Evolutionary conservation across 2,888 invertebrate genomes (phyloP).

Genomic region (Gastracanthus pulcherrimus): DNA sequence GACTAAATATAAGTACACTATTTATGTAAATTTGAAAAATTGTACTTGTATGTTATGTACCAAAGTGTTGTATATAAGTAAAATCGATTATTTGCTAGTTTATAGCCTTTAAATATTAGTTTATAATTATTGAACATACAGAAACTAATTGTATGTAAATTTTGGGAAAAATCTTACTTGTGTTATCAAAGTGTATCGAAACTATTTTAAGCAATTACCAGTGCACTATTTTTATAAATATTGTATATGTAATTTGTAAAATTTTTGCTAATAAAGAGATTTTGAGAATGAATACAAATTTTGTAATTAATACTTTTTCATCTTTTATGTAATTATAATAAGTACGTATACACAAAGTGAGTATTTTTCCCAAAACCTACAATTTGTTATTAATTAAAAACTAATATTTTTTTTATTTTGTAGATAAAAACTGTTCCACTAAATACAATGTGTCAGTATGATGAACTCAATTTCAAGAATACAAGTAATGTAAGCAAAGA

Average conservation of each 20-base stretch:
- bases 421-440: constrained; percentile 29
- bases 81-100: too few relatives aligned
- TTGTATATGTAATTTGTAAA: constrained; percentile 32
- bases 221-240: neutral
- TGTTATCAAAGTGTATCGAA: constrained; percentile 47
- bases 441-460: constrained; percentile 22
- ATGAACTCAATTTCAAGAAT: constrained; percentile 7
- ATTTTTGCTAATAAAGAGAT: constrained; percentile 43
- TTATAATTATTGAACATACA: neutral
- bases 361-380: constrained; percentile 67
- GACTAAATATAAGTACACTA: too few relatives aligned
- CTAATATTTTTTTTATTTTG: neutral
- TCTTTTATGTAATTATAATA: too few relatives aligned
- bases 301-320: constrained; percentile 2
- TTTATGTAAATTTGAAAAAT: too few relatives aligned
- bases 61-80: too few relatives aligned
- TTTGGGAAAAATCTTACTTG: constrained; percentile 65
- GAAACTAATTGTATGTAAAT: neutral
- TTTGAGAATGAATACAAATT: neutral
- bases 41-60: too few relatives aligned
- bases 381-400: neutral
- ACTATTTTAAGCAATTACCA: neutral
- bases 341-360: constrained; percentile 61
- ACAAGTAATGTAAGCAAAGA: neutral
- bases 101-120: too few relatives aligned